Evolutionary conservation across 2,888 invertebrate genomes (phyloP).

Genomic region (Eupithecia dodoneata): DNA sequence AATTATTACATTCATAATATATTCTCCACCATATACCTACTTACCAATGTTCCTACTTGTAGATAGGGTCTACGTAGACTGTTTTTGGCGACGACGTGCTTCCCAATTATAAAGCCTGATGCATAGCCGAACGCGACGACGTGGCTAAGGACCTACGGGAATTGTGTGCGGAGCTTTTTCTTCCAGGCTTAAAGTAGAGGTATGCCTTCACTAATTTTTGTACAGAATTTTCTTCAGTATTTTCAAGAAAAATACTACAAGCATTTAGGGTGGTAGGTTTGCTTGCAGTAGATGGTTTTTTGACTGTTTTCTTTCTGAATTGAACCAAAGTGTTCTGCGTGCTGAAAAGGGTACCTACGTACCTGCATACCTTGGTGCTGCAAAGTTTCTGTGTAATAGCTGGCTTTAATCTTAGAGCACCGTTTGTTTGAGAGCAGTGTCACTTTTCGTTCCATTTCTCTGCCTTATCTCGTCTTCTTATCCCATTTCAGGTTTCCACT

Average conservation of each 20-base stretch:
- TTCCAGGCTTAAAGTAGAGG: neutral
- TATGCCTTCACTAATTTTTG: neutral
- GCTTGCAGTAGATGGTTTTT: neutral
- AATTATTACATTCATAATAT: too few relatives aligned
- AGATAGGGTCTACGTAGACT: conserved; percentile 34
- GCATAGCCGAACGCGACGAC: conserved; percentile 26
- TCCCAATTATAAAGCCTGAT: conserved; percentile 32
- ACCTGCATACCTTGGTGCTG: neutral
- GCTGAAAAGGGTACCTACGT: conserved; percentile 2
- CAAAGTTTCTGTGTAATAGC: conserved; percentile 31
- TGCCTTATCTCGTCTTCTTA: conserved; percentile 31
- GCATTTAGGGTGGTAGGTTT: neutral
- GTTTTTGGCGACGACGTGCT: conserved; percentile 36
- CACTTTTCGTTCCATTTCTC: conserved; percentile 37
- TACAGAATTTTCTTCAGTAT: neutral
- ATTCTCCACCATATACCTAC: conserved; percentile 19
- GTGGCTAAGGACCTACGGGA: conserved; percentile 29
- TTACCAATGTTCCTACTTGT: conserved; percentile 25
- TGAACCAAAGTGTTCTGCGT: neutral
- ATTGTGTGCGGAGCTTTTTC: conserved; percentile 5
- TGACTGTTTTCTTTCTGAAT: neutral
- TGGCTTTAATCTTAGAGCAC: conserved; percentile 32
- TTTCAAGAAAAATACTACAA: neutral
- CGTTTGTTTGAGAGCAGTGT: conserved; percentile 31
- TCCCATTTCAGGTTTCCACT: conserved; percentile 9